phyloP scores from a whole-genome alignment of 1,140 invertebrate species.

The Holotrichia oblita region DNA sequence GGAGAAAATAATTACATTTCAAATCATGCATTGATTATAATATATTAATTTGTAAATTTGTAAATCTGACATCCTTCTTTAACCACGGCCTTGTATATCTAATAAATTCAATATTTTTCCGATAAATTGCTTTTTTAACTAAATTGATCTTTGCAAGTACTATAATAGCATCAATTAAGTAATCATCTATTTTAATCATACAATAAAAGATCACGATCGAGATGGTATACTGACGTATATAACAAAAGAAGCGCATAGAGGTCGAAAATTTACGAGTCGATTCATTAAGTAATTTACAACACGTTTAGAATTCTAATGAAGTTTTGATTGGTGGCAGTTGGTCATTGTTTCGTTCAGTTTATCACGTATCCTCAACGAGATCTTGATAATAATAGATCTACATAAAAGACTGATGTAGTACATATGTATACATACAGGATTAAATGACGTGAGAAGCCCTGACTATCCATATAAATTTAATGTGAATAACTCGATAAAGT shows the following conservation, averaged over 20 bases:
- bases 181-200: no score
- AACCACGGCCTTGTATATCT: no score
- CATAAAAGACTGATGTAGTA: not conserved
- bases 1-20: no score
- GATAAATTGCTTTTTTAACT: no score
- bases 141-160: no score
- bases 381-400: not conserved
- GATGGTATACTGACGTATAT: no score
- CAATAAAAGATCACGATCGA: no score
- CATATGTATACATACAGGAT: not conserved
- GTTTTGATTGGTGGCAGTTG: not conserved
- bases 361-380: not conserved
- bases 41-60: no score
- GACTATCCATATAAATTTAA: not conserved
- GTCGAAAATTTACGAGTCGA: not conserved
- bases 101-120: no score
- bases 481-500: not conserved
- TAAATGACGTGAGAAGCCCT: not conserved
- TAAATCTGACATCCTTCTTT: no score
- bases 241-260: not conserved
- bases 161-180: no score
- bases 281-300: conserved; percentile 13
- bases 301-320: not conserved
- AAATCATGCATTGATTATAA: no score
- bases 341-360: not conserved